Base-by-base conservation (phyloP, 2,113 vertebrate genomes). In the Gopherus flavomarginatus region DNA sequence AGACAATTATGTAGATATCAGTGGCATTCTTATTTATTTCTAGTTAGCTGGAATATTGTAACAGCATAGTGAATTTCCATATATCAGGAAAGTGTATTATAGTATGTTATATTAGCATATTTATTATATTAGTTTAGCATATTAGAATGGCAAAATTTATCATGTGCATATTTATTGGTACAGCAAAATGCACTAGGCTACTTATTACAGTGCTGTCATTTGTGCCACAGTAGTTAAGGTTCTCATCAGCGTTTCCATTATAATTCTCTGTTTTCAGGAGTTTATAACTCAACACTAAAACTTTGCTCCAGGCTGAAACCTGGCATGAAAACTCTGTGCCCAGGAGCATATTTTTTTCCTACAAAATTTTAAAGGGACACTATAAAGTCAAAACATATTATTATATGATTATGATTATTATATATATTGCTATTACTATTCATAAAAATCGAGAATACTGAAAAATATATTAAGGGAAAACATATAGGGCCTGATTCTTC, bases 41-140 rank as follows among this genome's bases (percentile, higher is more conserved):
- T 93, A 44, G 8, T 90, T 91, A 82, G 4, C 3, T 93, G 56
- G 16, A 3, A 86, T 10, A 42, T 94, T 95, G 19, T 88, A 89
- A 84, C 35, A 87, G 79, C 69, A 59, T 88, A 54, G 49, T 54
- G 17, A 29, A 53, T 78, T 87, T 17, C 79, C 84, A 4, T 84
- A 81, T 94, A 95, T 96, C 84, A 93, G 21, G 47, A 11, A 90
- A 83, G 1, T 47, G 4, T 72, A 87, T 53, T 42, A 4, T 65
- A 82, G 72, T 83, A 26, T 53, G 38, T 50, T 50, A 38, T 11
- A 94, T 87, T 81, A 84, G 62, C 75, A 88, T 11, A 53, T 86
- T 84, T 31, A 83, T 94, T 94, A 38, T 95, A 72, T 53, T 52
- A 88, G 21, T 77, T 94, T 52, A 82, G 27, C 92, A 72, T 90